Conservation (phyloP, 2,113 vertebrate species). For the Ellobius talpinus region DNA sequence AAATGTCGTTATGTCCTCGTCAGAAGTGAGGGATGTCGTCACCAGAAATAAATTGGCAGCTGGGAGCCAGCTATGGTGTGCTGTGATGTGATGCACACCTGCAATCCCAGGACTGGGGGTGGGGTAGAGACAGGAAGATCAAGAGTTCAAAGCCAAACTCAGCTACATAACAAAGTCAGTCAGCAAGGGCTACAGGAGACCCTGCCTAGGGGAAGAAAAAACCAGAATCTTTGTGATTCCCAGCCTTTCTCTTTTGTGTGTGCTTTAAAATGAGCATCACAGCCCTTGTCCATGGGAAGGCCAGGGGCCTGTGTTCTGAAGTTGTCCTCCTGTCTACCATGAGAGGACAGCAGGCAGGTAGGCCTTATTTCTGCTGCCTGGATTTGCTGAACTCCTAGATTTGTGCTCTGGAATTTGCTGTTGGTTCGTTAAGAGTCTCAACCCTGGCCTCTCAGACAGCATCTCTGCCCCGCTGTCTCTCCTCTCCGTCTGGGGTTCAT, state of each 20-base stretch:
- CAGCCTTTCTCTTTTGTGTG: background rate
- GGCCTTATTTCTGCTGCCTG: no score
- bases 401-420: background rate
- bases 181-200: background rate
- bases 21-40: background rate
- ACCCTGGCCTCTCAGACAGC: accelerated
- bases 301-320: no score
- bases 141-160: background rate
- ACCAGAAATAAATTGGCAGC: background rate
- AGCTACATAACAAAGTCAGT: background rate
- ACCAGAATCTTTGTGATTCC: background rate
- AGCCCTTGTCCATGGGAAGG: background rate
- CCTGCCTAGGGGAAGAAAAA: background rate
- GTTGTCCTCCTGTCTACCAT: accelerated
- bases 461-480: background rate
- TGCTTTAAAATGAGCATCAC: background rate
- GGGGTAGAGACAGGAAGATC: background rate
- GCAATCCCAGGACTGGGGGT: background rate
- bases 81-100: background rate
- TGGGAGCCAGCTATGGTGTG: background rate
- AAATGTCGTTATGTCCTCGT: background rate
- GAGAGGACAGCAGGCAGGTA: background rate
- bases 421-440: background rate
- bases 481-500: background rate
- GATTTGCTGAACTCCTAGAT: no score